Conservation (phyloP, 2,113 vertebrate species). For the Murina feae region DNA sequence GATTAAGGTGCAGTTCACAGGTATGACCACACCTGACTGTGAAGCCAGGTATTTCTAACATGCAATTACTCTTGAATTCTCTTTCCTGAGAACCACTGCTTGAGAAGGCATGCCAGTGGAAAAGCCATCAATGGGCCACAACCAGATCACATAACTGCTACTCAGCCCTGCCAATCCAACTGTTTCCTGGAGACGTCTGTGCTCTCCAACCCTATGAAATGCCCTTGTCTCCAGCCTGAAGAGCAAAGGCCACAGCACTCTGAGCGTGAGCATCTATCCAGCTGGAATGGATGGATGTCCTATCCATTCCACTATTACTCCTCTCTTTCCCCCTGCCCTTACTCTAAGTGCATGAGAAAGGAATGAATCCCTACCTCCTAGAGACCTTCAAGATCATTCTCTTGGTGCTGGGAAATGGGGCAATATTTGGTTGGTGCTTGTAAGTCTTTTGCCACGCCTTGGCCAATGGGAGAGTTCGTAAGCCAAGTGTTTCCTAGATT, state of each 20-base stretch:
- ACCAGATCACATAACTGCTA: not conserved
- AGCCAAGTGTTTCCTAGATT: not conserved
- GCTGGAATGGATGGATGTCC: too few relatives aligned
- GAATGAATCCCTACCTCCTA: not conserved
- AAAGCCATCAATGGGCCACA: not conserved
- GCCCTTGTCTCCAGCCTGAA: not conserved
- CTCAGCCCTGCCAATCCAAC: not conserved
- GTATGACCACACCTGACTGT: conserved; percentile 11
- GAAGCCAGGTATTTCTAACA: conserved; percentile 52
- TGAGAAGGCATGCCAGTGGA: not conserved
- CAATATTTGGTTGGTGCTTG: not conserved
- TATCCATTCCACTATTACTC: not conserved
- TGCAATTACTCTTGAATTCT: conserved; percentile 43
- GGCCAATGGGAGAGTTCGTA: not conserved
- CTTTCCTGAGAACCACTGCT: conserved; percentile 9
- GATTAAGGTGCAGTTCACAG: conserved; percentile 52
- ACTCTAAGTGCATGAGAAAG: not conserved
- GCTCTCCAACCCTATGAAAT: not conserved
- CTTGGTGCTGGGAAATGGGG: not conserved
- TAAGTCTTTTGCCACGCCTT: not conserved
- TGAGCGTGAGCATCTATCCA: not conserved
- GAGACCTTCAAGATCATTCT: not conserved
- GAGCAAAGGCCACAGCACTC: not conserved
- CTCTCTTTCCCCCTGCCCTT: not conserved
- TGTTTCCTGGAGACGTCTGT: not conserved